phyloP scores from a whole-genome alignment of 2,888 invertebrate genomes.

The Synanthedon myopaeformis region DNA sequence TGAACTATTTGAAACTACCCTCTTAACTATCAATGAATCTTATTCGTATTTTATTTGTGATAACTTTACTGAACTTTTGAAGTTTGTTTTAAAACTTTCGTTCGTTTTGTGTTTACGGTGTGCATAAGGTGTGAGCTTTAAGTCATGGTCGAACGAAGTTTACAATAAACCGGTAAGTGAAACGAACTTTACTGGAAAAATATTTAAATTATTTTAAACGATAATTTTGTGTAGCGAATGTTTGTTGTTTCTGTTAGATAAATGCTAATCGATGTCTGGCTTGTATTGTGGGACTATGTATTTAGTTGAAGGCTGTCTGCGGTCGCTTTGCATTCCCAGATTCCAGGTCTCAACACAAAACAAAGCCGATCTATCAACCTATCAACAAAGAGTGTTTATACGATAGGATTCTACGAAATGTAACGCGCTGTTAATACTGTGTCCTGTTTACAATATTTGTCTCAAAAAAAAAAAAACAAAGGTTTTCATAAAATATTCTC shows the following conservation, averaged over 20 bases:
- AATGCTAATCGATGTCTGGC: slow-evolving; percentile 16
- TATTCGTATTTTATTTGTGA: slow-evolving; percentile 13
- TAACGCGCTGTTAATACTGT: slow-evolving; percentile 24
- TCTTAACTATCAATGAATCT: neutral
- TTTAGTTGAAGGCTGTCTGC: slow-evolving; percentile 10
- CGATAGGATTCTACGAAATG: slow-evolving; percentile 39
- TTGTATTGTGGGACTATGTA: slow-evolving; percentile 5
- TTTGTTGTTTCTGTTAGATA: slow-evolving; percentile 10
- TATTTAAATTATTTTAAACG: slow-evolving; percentile 18
- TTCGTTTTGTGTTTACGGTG: slow-evolving; percentile 16
- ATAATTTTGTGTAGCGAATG: slow-evolving; percentile 5
- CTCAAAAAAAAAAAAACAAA: too few species aligned
- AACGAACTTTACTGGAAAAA: slow-evolving; percentile 44
- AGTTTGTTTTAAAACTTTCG: slow-evolving; percentile 45
- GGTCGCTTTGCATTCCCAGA: slow-evolving; percentile 13
- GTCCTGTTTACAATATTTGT: slow-evolving; percentile 12
- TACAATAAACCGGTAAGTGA: slow-evolving; percentile 63
- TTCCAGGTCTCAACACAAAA: slow-evolving; percentile 7
- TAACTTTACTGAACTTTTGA: slow-evolving; percentile 44
- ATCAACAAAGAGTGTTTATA: slow-evolving; percentile 35
- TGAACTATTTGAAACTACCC: slow-evolving; percentile 19
- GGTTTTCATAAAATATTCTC: too few species aligned
- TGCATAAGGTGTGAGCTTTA: slow-evolving; percentile 35
- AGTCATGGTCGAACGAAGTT: slow-evolving; percentile 52
- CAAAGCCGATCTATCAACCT: slow-evolving; percentile 12